phyloP scores from a whole-genome alignment of 2,797 vertebrate genomes.

The Pelodytes ibericus region DNA sequence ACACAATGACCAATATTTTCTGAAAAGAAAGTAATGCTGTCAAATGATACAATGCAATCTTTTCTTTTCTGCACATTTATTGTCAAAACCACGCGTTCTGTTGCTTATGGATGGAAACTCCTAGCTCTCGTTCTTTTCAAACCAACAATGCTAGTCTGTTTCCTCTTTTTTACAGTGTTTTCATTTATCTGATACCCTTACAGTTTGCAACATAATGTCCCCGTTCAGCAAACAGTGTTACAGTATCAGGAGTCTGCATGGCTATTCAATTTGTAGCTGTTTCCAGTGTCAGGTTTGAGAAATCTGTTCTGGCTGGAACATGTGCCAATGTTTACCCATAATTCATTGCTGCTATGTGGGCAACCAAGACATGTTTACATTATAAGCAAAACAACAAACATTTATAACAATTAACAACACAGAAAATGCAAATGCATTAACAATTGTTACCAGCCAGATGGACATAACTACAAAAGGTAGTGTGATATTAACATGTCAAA shows the following conservation, averaged over 20 bases:
- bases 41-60: constrained; percentile 14
- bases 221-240: constrained; percentile 24
- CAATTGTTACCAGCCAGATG: too few species aligned
- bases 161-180: constrained; percentile 42
- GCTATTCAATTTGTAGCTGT: constrained; percentile 28
- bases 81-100: constrained; percentile 4
- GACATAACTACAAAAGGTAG: too few species aligned
- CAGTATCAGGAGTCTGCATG: constrained; percentile 16
- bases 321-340: constrained; percentile 22
- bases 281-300: constrained; percentile 31
- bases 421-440: too few species aligned
- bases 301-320: constrained; percentile 2
- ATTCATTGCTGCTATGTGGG: constrained; percentile 7
- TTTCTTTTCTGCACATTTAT: neutral
- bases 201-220: constrained; percentile 39
- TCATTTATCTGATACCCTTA: constrained; percentile 38
- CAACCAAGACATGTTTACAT: constrained; percentile 27
- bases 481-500: too few species aligned
- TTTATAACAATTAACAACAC: too few species aligned
- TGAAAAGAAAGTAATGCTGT: constrained; percentile 13
- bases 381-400: too few species aligned
- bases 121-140: neutral
- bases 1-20: constrained; percentile 36
- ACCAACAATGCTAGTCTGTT: constrained; percentile 47
- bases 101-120: constrained; percentile 19